phyloP scores from a whole-genome alignment of 2,113 vertebrate genomes.

The Urocitellus parryii region DNA sequence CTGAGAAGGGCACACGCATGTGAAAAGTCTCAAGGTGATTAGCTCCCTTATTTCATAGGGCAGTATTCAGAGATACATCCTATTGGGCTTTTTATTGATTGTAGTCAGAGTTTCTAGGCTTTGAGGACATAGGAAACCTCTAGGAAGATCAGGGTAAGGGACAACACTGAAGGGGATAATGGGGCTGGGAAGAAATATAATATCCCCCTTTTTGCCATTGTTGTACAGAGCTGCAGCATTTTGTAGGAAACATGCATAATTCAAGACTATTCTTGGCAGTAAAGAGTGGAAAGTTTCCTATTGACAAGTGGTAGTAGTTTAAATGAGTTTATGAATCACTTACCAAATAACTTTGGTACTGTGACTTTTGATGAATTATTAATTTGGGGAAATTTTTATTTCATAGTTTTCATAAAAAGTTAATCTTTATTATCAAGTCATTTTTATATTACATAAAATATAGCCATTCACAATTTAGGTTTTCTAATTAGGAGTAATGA shows the following conservation, averaged over 20 bases:
- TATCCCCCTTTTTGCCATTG: neutral
- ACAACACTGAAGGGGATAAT: neutral
- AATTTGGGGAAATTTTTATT: conserved; percentile 36
- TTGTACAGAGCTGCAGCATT: neutral
- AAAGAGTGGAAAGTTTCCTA: neutral
- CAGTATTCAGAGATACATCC: neutral
- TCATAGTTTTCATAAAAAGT: conserved; percentile 33
- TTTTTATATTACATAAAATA: too few species aligned
- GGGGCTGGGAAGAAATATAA: neutral
- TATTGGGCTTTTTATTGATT: neutral
- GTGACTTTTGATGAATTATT: conserved; percentile 53
- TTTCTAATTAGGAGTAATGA: neutral
- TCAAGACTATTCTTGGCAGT: conserved; percentile 20
- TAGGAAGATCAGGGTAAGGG: neutral
- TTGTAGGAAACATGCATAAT: neutral
- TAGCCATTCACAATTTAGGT: neutral
- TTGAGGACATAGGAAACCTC: neutral
- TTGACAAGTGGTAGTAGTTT: neutral
- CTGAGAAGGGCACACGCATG: neutral
- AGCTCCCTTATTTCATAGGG: neutral
- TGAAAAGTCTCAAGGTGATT: neutral
- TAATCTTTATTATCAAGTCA: neutral
- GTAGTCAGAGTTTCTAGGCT: neutral
- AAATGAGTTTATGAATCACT: conserved; percentile 19
- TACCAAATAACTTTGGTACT: neutral